Percentiles rank a stretch among this genome's conserved stretches.
Evolutionary conservation across 2,888 invertebrate species (phyloP).

Genomic region (Stenchaetothrips biformis): DNA sequence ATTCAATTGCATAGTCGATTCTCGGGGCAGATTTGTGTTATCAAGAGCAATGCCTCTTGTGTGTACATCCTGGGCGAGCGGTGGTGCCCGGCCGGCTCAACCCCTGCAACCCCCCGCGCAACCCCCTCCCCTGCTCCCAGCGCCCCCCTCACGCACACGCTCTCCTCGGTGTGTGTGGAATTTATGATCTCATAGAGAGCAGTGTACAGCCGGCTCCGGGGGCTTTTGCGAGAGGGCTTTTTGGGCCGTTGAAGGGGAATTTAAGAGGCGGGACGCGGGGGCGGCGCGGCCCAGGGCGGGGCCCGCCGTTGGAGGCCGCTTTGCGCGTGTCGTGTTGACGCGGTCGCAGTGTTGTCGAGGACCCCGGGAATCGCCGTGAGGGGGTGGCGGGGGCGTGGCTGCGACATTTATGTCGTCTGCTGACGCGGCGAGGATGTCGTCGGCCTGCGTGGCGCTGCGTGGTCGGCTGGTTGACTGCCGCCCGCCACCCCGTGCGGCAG

Average conservation of each 20-base stretch:
- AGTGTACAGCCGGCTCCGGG: conserved; percentile 10
- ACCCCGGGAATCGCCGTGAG: background rate
- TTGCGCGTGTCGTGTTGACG: background rate
- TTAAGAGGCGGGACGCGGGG: background rate
- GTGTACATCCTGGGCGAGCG: background rate
- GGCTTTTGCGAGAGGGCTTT: background rate
- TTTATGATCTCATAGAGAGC: conserved; percentile 23
- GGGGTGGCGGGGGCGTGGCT: background rate
- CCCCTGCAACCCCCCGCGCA: too few species aligned
- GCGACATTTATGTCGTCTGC: background rate
- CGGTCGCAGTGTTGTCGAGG: background rate
- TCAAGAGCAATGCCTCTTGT: conserved; percentile 15
- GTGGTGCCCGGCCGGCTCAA: background rate
- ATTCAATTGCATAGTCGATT: conserved; percentile 19
- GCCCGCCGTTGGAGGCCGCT: background rate
- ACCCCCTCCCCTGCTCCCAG: too few species aligned
- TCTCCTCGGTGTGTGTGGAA: background rate
- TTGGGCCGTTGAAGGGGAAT: conserved; percentile 21
- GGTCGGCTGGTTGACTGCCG: background rate
- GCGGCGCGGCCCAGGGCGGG: background rate
- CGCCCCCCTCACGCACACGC: background rate
- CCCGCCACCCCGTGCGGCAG: background rate
- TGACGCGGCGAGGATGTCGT: background rate
- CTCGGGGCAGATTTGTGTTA: conserved; percentile 7
- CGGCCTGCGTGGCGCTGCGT: background rate